Conservation (phyloP, 53 echinoderm and acorn worm genomes). For the Stichopus horrens region DNA sequence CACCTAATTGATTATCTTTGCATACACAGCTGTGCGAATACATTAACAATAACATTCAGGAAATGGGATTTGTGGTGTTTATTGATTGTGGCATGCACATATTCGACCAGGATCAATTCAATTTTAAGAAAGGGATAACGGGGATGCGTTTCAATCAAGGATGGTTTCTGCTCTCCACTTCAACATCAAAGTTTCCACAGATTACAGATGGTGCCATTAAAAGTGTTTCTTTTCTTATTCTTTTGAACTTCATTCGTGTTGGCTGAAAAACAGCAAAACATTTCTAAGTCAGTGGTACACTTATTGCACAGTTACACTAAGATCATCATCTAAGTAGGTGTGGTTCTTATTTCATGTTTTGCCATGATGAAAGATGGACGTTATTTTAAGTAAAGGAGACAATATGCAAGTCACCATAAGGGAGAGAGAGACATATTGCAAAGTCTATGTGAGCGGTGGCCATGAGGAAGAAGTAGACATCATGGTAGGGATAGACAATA, state of each 20-base stretch:
- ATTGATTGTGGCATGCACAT: constrained; percentile 32
- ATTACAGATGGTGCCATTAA: not conserved
- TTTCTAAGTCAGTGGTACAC: too few species aligned
- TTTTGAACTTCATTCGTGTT: not conserved
- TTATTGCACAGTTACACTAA: too few species aligned
- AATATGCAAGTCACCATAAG: too few species aligned
- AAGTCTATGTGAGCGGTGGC: too few species aligned
- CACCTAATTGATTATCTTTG: constrained; percentile 40
- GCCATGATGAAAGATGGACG: too few species aligned
- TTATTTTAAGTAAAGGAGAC: too few species aligned
- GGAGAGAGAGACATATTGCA: too few species aligned
- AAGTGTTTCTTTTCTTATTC: not conserved
- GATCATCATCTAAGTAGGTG: too few species aligned
- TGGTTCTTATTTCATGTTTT: too few species aligned
- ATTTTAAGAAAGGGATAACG: constrained; percentile 40
- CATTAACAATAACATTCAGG: constrained; percentile 48
- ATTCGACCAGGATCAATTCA: constrained; percentile 32
- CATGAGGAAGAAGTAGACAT: too few species aligned
- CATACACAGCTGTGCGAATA: constrained; percentile 50
- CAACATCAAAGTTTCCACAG: not conserved
- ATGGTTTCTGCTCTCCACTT: not conserved
- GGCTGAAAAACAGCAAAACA: too few species aligned
- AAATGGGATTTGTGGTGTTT: constrained; percentile 44
- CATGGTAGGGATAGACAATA: too few species aligned
- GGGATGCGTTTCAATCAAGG: constrained; percentile 16